Conservation (phyloP, 2,113 vertebrate species). For the Cinclus mexicanus region DNA sequence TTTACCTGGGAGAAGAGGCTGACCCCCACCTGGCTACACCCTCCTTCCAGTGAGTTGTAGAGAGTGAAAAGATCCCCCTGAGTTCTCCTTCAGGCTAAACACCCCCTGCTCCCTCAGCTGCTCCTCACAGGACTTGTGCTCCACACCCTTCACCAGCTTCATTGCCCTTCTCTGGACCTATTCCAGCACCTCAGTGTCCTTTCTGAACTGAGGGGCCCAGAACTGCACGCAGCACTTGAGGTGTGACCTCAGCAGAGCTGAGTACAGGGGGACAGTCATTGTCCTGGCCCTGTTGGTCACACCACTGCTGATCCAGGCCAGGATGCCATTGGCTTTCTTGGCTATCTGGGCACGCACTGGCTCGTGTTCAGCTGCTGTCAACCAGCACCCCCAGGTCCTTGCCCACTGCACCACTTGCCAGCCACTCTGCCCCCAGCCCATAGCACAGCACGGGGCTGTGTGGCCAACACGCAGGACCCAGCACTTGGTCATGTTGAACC, state of each 20-base stretch:
- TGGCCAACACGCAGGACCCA: rapidly evolving
- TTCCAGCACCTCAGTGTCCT: background rate
- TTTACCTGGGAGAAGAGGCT: background rate
- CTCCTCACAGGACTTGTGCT: background rate
- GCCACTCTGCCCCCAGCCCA: background rate
- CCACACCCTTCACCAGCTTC: background rate
- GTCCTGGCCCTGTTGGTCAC: background rate
- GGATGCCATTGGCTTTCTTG: background rate
- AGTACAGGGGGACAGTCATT: background rate
- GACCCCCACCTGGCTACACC: background rate
- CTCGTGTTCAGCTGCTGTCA: background rate
- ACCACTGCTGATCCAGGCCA: background rate
- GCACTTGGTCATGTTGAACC: background rate
- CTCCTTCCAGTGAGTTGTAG: background rate
- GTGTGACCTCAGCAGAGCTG: background rate
- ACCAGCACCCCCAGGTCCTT: background rate
- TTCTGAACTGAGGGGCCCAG: background rate
- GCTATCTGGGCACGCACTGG: background rate
- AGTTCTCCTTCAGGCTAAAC: background rate
- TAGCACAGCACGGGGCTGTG: background rate
- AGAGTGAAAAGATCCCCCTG: background rate
- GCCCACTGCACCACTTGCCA: background rate
- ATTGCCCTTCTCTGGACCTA: background rate
- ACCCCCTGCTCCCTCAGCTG: background rate
- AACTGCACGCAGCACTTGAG: background rate